Conservation (phyloP, 2,797 vertebrate genomes). For the Adelosebastes latens region DNA sequence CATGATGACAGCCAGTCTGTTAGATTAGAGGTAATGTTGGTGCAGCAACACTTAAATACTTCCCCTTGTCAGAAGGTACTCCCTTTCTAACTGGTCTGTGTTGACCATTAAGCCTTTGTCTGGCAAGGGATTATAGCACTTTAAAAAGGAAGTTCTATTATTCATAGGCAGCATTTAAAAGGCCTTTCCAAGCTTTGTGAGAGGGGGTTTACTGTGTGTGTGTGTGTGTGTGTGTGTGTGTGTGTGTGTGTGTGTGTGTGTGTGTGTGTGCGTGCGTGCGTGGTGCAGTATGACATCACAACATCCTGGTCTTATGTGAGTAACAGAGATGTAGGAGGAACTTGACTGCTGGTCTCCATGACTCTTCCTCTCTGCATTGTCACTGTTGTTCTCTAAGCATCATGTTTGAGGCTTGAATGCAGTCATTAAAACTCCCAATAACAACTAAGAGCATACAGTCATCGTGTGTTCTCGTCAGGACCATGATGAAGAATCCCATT, state of each 20-base stretch:
- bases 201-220: neutral
- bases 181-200: slow-evolving; percentile 12
- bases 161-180: slow-evolving; percentile 56
- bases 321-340: slow-evolving; percentile 30
- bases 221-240: neutral
- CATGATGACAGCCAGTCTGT: slow-evolving; percentile 6
- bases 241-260: neutral
- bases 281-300: neutral
- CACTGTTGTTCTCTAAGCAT: slow-evolving; percentile 7
- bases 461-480: neutral
- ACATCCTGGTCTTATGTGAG: neutral
- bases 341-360: slow-evolving; percentile 1
- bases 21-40: neutral
- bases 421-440: neutral
- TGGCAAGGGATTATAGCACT: slow-evolving; percentile 36
- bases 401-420: neutral
- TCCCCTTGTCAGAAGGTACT: slow-evolving; percentile 1
- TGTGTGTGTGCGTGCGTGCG: neutral
- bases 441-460: neutral
- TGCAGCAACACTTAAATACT: slow-evolving; percentile 32
- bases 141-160: slow-evolving; percentile 69
- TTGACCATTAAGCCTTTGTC: slow-evolving; percentile 45
- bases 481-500: neutral
- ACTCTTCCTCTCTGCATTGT: slow-evolving; percentile 4
- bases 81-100: neutral